Evolutionary conservation across 2,113 vertebrate genomes (phyloP), one percentile per base, ranked within the genome.

Genomic region (Thalassoma bifasciatum): DNA sequence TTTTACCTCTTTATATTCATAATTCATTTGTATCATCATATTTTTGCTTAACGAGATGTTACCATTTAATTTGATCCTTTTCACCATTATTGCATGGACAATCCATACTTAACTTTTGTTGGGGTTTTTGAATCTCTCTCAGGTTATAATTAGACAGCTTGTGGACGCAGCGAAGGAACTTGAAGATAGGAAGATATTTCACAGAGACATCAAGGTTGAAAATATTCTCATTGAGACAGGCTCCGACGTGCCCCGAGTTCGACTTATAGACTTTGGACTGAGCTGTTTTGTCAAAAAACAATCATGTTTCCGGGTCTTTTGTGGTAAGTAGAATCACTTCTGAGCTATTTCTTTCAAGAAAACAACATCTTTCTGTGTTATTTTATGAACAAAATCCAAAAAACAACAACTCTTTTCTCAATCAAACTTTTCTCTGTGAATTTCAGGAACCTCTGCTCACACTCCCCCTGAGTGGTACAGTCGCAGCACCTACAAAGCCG

Each of bases 231-330:
- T 60, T 0, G 56, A 77, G 16, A 73, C 49, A 0, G 2, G 59
- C 22, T 56, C 22, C 0, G 16, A 17, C 0, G n/a, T 56, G 10
- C 72, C 52, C 0, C 34, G 61, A 1, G n/a, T 63, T 1, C 12
- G 57, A 0, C 10, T 82, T 0, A 82, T 82, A 1, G 79, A 82
- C 24, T 82, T 82, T 36, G 79, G 79, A 1, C 10, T 71, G 9
- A 23, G 82, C 56, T 77, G 83, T 17, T 58, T 81, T 2, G 0
- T 8, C 0, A 51, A 50, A 8, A 17, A 57, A 23, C 0, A 14
- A 1, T 61, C 71, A 0, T 4, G 1, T 2, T 68, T 19, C 46
- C 14, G 10, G 0, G 0, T 8, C 0, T 79, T 84, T 17, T 67
- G 14, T 0, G 76, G 81, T 82, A 77, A 73, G 26, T 40, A 8